These are phyloP conservation scores for Colistium nudipinnis DNA, from an alignment of 2,113 vertebrate genomes.

Conservation along the genomic window DNA sequence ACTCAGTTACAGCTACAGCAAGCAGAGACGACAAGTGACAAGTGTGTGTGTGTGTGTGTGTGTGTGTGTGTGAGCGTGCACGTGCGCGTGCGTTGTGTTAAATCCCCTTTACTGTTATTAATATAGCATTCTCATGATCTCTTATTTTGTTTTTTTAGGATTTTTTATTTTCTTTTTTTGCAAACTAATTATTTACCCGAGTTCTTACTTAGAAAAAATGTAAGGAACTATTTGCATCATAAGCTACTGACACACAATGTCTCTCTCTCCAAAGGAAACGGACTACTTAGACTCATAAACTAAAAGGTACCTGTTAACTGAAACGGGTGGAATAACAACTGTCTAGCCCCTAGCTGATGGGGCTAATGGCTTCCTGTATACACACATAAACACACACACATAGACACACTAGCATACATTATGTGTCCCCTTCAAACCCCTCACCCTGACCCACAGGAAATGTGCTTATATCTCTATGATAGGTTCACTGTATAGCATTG, in stretches of 20 bases:
- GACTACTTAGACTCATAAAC: constrained; percentile 62
- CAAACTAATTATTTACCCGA: constrained; percentile 21
- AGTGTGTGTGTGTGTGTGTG: constrained; percentile 43
- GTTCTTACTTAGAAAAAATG: constrained; percentile 31
- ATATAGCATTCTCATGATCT: too few species aligned
- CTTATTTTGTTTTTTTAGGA: neutral
- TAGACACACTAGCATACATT: constrained; percentile 14
- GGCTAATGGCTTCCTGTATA: constrained; percentile 61
- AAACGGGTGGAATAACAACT: constrained; percentile 71
- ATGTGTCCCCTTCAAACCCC: constrained; percentile 30
- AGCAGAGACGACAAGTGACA: constrained; percentile 51
- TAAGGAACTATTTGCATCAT: constrained; percentile 22
- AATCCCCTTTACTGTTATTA: too few species aligned
- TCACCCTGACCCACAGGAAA: constrained; percentile 46
- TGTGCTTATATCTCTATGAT: constrained; percentile 40
- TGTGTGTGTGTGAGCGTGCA: constrained; percentile 29
- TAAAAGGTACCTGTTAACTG: constrained; percentile 71
- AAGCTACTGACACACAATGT: constrained; percentile 16
- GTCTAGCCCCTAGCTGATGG: constrained; percentile 51
- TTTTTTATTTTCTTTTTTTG: constrained; percentile 9
- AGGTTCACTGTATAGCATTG: neutral
- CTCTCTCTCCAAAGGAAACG: constrained; percentile 55
- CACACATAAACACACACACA: constrained; percentile 41
- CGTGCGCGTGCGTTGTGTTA: too few species aligned
- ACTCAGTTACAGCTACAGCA: constrained; percentile 29